These are phyloP conservation scores for Manduca sexta DNA, from an alignment of 1,140 invertebrate genomes.

Conservation along the genomic window DNA sequence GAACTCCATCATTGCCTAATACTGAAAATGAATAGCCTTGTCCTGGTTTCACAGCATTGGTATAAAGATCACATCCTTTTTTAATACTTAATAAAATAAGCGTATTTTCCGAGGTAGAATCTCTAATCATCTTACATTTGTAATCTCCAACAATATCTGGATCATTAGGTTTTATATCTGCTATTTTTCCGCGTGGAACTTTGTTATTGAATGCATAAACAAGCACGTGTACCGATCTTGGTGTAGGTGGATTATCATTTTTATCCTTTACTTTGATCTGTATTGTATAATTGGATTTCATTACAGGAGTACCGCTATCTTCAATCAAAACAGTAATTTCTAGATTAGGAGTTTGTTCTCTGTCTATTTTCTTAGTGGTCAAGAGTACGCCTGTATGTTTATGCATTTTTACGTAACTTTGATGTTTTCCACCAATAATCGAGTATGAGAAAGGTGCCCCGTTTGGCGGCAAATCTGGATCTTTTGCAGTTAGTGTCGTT, in stretches of 20 bases:
- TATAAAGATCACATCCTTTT: conserved; percentile 85
- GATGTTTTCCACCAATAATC: conserved; percentile 85
- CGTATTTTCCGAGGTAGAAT: conserved; percentile 68
- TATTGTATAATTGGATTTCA: conserved; percentile 85
- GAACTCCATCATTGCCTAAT: conserved; percentile 91
- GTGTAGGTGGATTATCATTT: conserved; percentile 92
- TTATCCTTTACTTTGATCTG: conserved; percentile 88
- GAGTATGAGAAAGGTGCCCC: conserved; percentile 91
- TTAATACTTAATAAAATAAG: conserved; percentile 80
- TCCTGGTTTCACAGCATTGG: conserved; percentile 78
- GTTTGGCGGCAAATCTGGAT: conserved; percentile 93
- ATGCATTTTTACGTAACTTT: conserved; percentile 84
- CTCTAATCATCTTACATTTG: conserved; percentile 84
- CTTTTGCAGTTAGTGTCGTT: conserved; percentile 87
- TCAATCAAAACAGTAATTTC: conserved; percentile 88
- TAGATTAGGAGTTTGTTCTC: conserved; percentile 84
- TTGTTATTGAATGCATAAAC: conserved; percentile 85
- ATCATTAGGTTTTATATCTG: conserved; percentile 93
- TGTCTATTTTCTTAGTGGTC: conserved; percentile 85
- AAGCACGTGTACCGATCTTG: conserved; percentile 86
- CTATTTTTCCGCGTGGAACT: conserved; percentile 85
- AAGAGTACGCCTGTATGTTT: conserved; percentile 85
- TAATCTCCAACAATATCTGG: conserved; percentile 91
- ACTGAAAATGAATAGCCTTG: conserved; percentile 84
- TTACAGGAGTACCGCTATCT: conserved; percentile 89